Evolutionary conservation across 2,797 vertebrate genomes (phyloP).

Genomic region (Lophotriccus pileatus): DNA sequence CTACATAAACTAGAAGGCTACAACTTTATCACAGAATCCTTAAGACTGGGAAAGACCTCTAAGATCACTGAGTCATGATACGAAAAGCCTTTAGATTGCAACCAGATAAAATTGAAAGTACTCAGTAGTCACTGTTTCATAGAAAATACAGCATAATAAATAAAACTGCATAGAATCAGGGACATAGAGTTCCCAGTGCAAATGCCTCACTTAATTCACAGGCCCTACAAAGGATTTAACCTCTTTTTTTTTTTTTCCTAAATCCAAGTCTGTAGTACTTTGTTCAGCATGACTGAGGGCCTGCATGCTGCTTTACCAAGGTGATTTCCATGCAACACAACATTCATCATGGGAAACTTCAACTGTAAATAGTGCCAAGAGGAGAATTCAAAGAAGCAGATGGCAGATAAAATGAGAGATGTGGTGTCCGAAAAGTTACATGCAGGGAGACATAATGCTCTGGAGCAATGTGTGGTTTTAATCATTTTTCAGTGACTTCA

Average conservation of each 20-base stretch:
- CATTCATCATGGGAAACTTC: neutral
- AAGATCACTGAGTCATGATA: too few relatives aligned
- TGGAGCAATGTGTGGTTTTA: neutral
- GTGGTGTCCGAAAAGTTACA: neutral
- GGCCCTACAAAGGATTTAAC: neutral
- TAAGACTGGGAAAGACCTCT: rapidly evolving
- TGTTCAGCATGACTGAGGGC: neutral
- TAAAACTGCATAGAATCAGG: neutral
- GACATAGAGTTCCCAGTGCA: neutral
- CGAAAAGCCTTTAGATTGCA: neutral
- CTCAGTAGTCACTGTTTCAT: rapidly evolving
- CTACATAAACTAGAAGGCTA: neutral
- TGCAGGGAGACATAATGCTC: neutral
- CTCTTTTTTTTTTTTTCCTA: neutral
- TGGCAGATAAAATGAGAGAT: neutral
- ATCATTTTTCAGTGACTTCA: neutral
- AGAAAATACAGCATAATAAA: neutral
- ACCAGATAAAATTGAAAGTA: rapidly evolving
- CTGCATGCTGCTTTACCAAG: neutral
- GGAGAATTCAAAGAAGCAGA: slow-evolving; percentile 6
- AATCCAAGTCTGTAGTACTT: neutral
- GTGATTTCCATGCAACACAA: neutral
- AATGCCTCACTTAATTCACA: neutral
- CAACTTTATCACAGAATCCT: neutral
- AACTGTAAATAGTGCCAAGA: neutral